Evolutionary conservation across 2,113 vertebrate species (phyloP).

Genomic region (Pipra filicauda): DNA sequence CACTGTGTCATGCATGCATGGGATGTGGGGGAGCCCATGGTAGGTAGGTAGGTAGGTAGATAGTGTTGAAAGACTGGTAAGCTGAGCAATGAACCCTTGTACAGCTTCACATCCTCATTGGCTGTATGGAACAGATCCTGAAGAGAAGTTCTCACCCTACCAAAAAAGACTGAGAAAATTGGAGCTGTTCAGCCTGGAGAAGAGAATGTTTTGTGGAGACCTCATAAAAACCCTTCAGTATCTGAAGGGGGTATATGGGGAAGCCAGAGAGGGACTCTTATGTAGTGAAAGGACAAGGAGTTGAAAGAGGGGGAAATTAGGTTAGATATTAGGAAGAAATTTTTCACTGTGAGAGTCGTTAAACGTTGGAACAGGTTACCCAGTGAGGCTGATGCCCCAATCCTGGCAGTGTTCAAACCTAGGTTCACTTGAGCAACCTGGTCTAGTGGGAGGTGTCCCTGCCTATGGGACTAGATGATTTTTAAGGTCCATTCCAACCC

Average conservation of each 20-base stretch:
- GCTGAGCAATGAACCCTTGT: not conserved
- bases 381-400: not conserved
- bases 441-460: not conserved
- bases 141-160: not conserved
- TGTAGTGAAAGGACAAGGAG: too few species aligned
- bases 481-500: not conserved
- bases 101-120: not conserved
- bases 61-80: not conserved
- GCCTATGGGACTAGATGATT: not conserved
- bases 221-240: not conserved
- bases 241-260: not conserved
- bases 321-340: not conserved
- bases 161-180: not conserved
- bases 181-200: not conserved
- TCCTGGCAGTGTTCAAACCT: not conserved
- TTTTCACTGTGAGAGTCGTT: not conserved
- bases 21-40: not conserved
- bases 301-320: not conserved
- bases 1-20: not conserved
- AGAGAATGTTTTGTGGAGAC: not conserved
- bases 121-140: not conserved
- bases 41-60: accelerated
- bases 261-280: not conserved
- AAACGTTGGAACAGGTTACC: not conserved
- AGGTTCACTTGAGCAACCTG: not conserved